A percentile compares a stretch with the other conserved stretches of the same genome.
phyloP scores from a whole-genome alignment of 2,888 invertebrate genomes.

The Scaptomyza parva region DNA sequence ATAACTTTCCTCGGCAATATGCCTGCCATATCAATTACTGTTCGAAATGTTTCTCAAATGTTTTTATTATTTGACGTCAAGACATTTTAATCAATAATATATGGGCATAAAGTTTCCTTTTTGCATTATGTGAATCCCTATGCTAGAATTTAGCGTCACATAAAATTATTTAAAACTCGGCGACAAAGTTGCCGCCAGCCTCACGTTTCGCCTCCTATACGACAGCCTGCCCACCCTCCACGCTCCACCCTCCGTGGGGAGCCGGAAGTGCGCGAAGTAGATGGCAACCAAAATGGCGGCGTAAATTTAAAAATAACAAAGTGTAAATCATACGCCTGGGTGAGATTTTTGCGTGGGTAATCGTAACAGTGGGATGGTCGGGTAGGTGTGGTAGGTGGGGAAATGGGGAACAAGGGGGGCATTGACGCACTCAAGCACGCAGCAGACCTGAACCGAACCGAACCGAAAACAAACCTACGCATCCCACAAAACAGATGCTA shows the following conservation, averaged over 20 bases:
- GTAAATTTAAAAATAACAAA: slow-evolving; percentile 77
- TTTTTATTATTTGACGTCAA: slow-evolving; percentile 5
- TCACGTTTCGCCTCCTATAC: no score
- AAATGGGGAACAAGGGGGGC: slow-evolving; percentile 21
- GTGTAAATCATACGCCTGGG: slow-evolving; percentile 77
- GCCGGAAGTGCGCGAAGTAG: slow-evolving; percentile 42
- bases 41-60: slow-evolving; percentile 8
- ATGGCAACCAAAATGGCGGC: slow-evolving; percentile 66
- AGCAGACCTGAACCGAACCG: slow-evolving; percentile 12
- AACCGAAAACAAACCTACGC: slow-evolving; percentile 30
- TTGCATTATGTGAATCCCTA: slow-evolving; percentile 43
- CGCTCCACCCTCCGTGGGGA: neutral
- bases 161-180: slow-evolving; percentile 46
- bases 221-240: neutral
- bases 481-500: slow-evolving; percentile 67
- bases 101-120: slow-evolving; percentile 36
- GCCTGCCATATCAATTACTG: slow-evolving; percentile 16
- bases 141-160: slow-evolving; percentile 45
- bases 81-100: slow-evolving; percentile 59
- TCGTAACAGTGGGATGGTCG: no score
- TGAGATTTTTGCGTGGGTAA: slow-evolving; percentile 42
- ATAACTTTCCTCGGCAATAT: slow-evolving; percentile 3
- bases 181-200: slow-evolving; percentile 25
- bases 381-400: no score
- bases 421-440: slow-evolving; percentile 61